Evolutionary conservation across 2,888 invertebrate genomes (phyloP).

Genomic region (Lasioglossum leucozonium): DNA sequence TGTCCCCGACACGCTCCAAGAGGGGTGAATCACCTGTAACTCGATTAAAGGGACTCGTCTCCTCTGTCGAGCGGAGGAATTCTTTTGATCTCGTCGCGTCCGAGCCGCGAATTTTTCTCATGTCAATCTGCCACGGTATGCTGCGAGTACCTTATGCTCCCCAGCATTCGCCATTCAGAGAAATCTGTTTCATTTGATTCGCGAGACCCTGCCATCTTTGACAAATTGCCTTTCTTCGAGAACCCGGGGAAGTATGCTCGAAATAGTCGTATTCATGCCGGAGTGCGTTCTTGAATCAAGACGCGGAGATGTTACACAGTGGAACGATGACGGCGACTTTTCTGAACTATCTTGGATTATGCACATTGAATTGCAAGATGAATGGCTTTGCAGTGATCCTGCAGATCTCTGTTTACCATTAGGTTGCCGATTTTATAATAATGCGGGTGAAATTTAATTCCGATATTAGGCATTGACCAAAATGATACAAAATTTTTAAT

Average conservation of each 20-base stretch:
- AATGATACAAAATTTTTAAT: too few species aligned
- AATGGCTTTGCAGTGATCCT: too few species aligned
- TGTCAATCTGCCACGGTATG: neutral
- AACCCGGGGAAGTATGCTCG: neutral
- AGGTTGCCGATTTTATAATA: too few species aligned
- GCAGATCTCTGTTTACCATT: too few species aligned
- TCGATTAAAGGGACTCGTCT: constrained; percentile 55
- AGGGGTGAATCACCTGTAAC: constrained; percentile 58
- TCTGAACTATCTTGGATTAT: too few species aligned
- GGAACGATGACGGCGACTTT: too few species aligned
- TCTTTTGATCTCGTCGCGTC: constrained; percentile 33
- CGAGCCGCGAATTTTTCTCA: neutral
- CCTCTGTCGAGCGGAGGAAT: constrained; percentile 18
- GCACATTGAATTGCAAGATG: too few species aligned
- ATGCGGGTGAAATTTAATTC: too few species aligned
- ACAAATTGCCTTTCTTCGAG: neutral
- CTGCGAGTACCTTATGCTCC: neutral
- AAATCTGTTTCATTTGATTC: constrained; percentile 6
- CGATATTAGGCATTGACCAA: too few species aligned
- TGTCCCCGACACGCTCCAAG: constrained; percentile 36
- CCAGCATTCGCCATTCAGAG: neutral
- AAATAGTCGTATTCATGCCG: neutral
- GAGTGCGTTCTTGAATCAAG: neutral
- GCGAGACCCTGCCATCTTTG: neutral
- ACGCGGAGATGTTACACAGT: too few species aligned